Percentiles rank a stretch among this genome's conserved stretches.
Evolutionary conservation across 2,113 vertebrate species (phyloP).

Genomic region (Sorex araneus): DNA sequence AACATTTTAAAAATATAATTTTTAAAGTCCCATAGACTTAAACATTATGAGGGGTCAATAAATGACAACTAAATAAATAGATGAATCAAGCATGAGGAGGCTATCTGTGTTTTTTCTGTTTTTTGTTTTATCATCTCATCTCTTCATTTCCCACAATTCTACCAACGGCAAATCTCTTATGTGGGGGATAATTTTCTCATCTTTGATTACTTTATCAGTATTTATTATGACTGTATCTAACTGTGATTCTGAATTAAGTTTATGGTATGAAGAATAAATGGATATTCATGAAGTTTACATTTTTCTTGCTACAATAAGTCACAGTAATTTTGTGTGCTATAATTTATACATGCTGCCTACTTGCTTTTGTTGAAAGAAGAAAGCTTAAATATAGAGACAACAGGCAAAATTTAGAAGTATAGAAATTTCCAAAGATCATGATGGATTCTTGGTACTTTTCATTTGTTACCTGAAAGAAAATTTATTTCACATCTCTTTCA

Average conservation of each 20-base stretch:
- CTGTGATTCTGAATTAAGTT: slow-evolving; percentile 31
- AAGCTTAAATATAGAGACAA: neutral
- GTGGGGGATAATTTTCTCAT: neutral
- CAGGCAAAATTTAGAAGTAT: slow-evolving; percentile 28
- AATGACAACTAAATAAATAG: neutral
- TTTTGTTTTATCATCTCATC: neutral
- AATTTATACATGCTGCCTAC: neutral
- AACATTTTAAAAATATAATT: neutral
- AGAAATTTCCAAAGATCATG: slow-evolving; percentile 34
- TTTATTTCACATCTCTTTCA: neutral
- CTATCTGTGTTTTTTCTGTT: neutral
- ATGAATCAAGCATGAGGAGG: neutral
- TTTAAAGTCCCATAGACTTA: neutral
- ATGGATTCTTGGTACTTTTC: slow-evolving; percentile 12
- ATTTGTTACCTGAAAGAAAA: slow-evolving; percentile 36
- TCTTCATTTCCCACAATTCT: neutral
- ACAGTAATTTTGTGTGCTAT: neutral
- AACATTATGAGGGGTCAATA: neutral
- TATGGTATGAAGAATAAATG: neutral
- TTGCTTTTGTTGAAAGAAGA: slow-evolving; percentile 25
- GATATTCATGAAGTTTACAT: slow-evolving; percentile 4
- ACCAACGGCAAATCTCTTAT: neutral
- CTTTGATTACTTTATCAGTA: neutral
- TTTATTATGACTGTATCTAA: neutral
- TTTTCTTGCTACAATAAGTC: neutral